Conservation (phyloP, 2,797 vertebrate species). For the Sebastes itinus region DNA sequence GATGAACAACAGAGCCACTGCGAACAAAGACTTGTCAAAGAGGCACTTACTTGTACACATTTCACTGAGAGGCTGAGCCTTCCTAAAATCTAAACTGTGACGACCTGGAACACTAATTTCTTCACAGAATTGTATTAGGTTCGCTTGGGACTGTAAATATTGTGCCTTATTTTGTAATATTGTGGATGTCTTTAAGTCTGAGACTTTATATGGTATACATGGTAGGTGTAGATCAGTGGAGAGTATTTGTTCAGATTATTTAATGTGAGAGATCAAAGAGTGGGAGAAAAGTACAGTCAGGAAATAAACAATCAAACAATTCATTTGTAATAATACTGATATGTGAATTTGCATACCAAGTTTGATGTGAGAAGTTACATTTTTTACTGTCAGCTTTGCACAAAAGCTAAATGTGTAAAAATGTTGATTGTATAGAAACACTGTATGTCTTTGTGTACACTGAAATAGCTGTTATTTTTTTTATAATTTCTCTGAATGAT, state of each 20-base stretch:
- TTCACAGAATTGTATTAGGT: constrained; percentile 10
- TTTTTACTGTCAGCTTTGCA: constrained; percentile 8
- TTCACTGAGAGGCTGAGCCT: constrained; percentile 61
- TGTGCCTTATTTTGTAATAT: constrained; percentile 60
- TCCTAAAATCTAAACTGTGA: constrained; percentile 43
- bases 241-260: constrained; percentile 56
- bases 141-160: constrained; percentile 54
- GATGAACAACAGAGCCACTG: constrained; percentile 34
- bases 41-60: constrained; percentile 38
- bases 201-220: constrained; percentile 31
- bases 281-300: background rate
- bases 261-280: constrained; percentile 39
- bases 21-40: constrained; percentile 40
- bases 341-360: constrained; percentile 18
- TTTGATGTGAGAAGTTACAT: constrained; percentile 16
- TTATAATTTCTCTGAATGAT: constrained; percentile 27
- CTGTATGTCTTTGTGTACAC: constrained; percentile 22
- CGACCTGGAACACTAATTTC: constrained; percentile 18
- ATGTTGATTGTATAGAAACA: constrained; percentile 8
- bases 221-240: constrained; percentile 16
- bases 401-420: constrained; percentile 12
- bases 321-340: background rate
- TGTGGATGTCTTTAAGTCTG: constrained; percentile 35
- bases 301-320: constrained; percentile 19
- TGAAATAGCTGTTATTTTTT: constrained; percentile 19